Percentiles rank a stretch among this genome's conserved stretches.
phyloP scores from a whole-genome alignment of 2,797 vertebrate genomes.

The Enoplosus armatus region DNA sequence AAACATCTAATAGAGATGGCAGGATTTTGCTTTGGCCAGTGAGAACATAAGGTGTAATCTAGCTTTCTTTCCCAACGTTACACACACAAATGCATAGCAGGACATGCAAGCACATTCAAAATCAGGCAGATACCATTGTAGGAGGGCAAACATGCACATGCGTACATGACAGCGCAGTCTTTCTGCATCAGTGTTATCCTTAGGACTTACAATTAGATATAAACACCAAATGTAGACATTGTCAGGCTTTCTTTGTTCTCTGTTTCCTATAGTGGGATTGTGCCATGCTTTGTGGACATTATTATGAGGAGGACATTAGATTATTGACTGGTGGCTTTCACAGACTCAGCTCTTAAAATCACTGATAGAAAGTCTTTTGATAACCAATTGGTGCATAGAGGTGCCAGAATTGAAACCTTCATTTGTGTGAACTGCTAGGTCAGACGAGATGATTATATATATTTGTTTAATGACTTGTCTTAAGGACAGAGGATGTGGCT shows the following conservation, averaged over 20 bases:
- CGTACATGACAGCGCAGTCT: slow-evolving; percentile 80
- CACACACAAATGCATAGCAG: slow-evolving; percentile 85
- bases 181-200: slow-evolving; percentile 79
- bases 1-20: slow-evolving; percentile 83
- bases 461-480: slow-evolving; percentile 41
- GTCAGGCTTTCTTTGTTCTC: slow-evolving; percentile 22
- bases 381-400: slow-evolving; percentile 14
- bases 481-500: slow-evolving; percentile 10
- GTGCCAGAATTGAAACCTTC: slow-evolving; percentile 11
- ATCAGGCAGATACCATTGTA: slow-evolving; percentile 84
- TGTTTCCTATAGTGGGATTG: slow-evolving; percentile 31
- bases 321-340: slow-evolving; percentile 26
- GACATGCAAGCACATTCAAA: slow-evolving; percentile 83
- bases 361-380: slow-evolving; percentile 28
- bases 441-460: slow-evolving; percentile 32
- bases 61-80: slow-evolving; percentile 88
- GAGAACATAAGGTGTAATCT: slow-evolving; percentile 95
- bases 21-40: slow-evolving; percentile 78
- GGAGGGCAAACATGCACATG: slow-evolving; percentile 79
- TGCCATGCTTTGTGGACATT: slow-evolving; percentile 44
- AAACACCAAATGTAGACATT: slow-evolving; percentile 3
- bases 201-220: neutral
- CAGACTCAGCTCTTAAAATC: slow-evolving; percentile 11
- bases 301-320: slow-evolving; percentile 21
- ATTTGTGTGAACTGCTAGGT: slow-evolving; percentile 29